phyloP scores from a whole-genome alignment of 2,888 invertebrate species.

The Sarcophaga caerulescens region DNA sequence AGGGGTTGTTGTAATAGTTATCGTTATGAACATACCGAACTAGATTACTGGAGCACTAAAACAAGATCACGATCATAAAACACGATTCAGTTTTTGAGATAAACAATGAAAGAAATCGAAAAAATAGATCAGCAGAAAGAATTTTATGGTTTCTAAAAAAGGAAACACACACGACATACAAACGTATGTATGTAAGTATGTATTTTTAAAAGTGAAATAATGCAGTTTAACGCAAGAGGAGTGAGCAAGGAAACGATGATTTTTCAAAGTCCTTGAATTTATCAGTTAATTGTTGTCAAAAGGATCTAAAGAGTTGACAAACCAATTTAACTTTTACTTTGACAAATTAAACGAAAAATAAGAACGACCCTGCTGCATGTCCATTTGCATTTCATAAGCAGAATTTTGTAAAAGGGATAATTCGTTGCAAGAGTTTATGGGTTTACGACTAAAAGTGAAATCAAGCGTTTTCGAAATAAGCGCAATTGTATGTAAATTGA shows the following conservation, averaged over 20 bases:
- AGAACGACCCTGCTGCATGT: neutral
- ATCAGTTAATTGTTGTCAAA: constrained; percentile 32
- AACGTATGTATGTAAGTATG: neutral
- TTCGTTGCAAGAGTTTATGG: constrained; percentile 42
- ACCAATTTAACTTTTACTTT: constrained; percentile 63
- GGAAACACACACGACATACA: constrained; percentile 11
- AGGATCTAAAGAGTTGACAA: constrained; percentile 60
- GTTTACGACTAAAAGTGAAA: constrained; percentile 60
- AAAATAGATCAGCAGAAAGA: constrained; percentile 24
- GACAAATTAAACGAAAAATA: constrained; percentile 52
- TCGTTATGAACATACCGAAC: neutral
- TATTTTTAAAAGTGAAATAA: neutral
- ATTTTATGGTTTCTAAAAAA: constrained; percentile 12
- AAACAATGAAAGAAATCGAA: constrained; percentile 36
- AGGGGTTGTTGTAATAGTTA: neutral
- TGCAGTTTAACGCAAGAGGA: neutral
- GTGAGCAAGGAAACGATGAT: neutral
- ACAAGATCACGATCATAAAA: constrained; percentile 47
- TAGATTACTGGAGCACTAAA: constrained; percentile 33
- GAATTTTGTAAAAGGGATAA: neutral
- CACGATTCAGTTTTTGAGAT: constrained; percentile 22
- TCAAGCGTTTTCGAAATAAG: neutral
- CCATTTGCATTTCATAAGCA: neutral
- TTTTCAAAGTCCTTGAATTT: constrained; percentile 32
- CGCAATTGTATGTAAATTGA: constrained; percentile 44